These are phyloP conservation scores for Rhea americana DNA, from an alignment of 2,113 vertebrate species.

Conservation along the genomic window DNA sequence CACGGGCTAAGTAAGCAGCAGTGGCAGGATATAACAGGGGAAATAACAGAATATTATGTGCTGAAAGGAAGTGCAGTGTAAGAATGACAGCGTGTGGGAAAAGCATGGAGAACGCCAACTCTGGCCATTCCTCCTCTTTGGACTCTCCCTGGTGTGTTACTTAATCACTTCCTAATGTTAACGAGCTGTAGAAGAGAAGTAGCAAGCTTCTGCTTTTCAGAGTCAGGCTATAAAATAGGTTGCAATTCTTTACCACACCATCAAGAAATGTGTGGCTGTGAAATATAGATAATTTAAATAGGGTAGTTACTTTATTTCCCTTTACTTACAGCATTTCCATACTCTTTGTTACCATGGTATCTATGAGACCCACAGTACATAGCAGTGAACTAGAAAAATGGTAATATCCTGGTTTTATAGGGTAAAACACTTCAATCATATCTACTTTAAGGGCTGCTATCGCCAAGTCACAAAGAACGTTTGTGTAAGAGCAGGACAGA, in stretches of 20 bases:
- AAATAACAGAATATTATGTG: conserved; percentile 42
- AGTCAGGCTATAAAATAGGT: not conserved
- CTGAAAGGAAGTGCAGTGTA: accelerated
- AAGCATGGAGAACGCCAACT: not conserved
- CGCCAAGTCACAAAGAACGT: not conserved
- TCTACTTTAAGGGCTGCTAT: not conserved
- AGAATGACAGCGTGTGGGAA: not conserved
- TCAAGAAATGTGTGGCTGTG: accelerated
- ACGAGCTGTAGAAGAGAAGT: not conserved
- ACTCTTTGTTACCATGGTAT: not conserved
- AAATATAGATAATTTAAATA: accelerated
- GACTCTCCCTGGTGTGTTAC: not conserved
- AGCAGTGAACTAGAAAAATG: not conserved
- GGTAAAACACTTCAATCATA: not conserved
- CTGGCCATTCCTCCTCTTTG: not conserved
- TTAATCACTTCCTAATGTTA: accelerated
- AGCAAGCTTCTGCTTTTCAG: not conserved
- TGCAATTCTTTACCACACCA: not conserved
- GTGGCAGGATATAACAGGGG: conserved; percentile 8
- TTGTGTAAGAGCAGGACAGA: not conserved
- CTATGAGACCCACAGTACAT: not conserved
- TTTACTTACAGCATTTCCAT: not conserved
- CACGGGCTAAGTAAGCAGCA: conserved; percentile 33
- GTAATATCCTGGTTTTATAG: not conserved
- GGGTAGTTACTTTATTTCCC: accelerated